These are phyloP conservation scores for Acanthurus leucopareius DNA, from an alignment of 2,797 vertebrate species.

Conservation along the genomic window DNA sequence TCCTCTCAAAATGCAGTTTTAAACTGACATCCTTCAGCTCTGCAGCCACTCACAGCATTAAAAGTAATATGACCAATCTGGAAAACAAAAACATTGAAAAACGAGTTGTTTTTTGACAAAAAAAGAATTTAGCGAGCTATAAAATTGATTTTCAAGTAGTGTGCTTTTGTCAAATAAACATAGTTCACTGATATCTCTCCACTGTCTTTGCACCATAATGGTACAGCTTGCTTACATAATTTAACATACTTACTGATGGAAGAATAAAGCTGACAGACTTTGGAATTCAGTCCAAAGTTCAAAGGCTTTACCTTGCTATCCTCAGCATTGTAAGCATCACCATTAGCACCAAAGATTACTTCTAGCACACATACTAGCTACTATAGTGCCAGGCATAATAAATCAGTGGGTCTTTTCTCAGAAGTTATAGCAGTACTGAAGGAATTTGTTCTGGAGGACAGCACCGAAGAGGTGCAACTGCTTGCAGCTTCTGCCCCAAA, in stretches of 20 bases:
- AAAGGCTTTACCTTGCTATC: slow-evolving; percentile 65
- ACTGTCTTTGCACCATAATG: slow-evolving; percentile 10
- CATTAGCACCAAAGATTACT: slow-evolving; percentile 58
- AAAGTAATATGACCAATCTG: background rate
- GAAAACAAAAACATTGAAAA: background rate
- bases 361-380: slow-evolving; percentile 59
- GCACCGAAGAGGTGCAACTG: slow-evolving; percentile 55
- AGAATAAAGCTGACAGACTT: slow-evolving; percentile 16
- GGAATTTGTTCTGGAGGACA: slow-evolving; percentile 56
- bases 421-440: slow-evolving; percentile 69
- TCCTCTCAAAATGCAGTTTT: background rate
- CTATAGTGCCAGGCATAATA: slow-evolving; percentile 72
- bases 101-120: too few species aligned
- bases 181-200: slow-evolving; percentile 6
- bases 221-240: slow-evolving; percentile 10
- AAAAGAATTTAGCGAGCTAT: background rate
- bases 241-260: slow-evolving; percentile 13
- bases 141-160: background rate
- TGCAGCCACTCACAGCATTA: background rate
- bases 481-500: slow-evolving; percentile 30
- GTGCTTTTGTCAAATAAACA: background rate
- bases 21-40: background rate
- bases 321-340: slow-evolving; percentile 59
- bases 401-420: slow-evolving; percentile 74
- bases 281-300: slow-evolving; percentile 31